Percentiles rank a stretch among this genome's conserved stretches.
phyloP scores from a whole-genome alignment of 2,888 invertebrate species.

The Eupithecia inturbata region DNA sequence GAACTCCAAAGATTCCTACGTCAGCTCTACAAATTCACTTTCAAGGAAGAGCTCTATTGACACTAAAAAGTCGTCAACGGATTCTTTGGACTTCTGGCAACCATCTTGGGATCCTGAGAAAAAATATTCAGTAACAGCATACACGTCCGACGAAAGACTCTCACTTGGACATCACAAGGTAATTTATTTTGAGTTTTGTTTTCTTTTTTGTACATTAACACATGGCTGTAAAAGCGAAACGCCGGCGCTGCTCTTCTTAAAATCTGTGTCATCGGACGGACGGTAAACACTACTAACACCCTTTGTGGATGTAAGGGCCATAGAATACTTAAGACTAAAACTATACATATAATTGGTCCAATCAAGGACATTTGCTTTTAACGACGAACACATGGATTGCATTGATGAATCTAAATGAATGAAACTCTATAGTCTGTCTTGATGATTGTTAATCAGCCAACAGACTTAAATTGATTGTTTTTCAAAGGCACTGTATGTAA shows the following conservation, averaged over 20 bases:
- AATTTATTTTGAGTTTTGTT: conserved; percentile 46
- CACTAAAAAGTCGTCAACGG: conserved; percentile 85
- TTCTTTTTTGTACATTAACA: not conserved
- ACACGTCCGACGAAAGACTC: conserved; percentile 83
- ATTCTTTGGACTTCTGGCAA: conserved; percentile 88
- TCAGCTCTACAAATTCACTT: conserved; percentile 70
- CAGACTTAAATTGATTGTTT: conserved; percentile 67
- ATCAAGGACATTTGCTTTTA: not conserved
- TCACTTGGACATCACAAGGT: conserved; percentile 72
- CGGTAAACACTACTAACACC: not conserved
- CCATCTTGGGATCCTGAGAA: conserved; percentile 88
- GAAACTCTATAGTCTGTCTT: conserved; percentile 56
- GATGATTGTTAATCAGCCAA: conserved; percentile 65
- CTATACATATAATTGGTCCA: not conserved
- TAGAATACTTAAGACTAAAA: not conserved
- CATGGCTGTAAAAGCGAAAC: not conserved
- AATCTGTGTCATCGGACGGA: not conserved
- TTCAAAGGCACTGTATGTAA: conserved; percentile 46
- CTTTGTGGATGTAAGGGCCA: not conserved
- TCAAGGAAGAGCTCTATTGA: conserved; percentile 81
- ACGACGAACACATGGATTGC: conserved; percentile 25
- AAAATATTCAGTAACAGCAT: conserved; percentile 85
- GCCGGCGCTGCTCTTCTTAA: not conserved
- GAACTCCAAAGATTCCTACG: conserved; percentile 50
- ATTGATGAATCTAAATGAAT: conserved; percentile 56